Evolutionary conservation across 2,113 vertebrate genomes (phyloP), one percentile per base, ranked within the genome.

Genomic region (Elgaria multicarinata): DNA sequence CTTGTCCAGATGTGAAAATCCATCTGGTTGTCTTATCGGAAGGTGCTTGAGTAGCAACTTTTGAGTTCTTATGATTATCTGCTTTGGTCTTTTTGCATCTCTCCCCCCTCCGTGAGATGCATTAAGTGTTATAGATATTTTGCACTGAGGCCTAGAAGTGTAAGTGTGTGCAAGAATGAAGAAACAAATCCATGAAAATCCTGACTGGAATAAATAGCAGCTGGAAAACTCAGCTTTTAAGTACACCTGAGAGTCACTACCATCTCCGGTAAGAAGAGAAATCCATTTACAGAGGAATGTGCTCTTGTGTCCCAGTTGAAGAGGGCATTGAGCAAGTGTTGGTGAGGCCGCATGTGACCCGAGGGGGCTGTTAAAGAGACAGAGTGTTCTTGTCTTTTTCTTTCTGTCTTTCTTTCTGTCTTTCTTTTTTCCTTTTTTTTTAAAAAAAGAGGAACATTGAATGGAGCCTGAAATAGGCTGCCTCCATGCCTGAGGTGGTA

Each of bases 241-340:
- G 87, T 81, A 39, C 86, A 78, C 81, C 77, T 66, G 71, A 88
- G 77, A 77, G 81, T 83, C 8, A 24, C 22, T 64, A 31, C 28
- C 46, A 86, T 87, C 89, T 86, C 75, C 64, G 82, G 75, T 84
- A 67, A 88, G 44, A 93, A 86, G 3, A 31, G 39, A 79, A 53
- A 83, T 92, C 93, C 77, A 93, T 96, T 95, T 94, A 90, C 66
- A 86, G 83, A 89, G 89, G 93, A 93, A 95, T 95, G 91, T 91
- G 83, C 87, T 94, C 89, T 92, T 94, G 90, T 74, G 77, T 92
- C 91, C 92, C 86, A 36, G 22, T 24, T 0, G 20, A 92, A 92
- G 26, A 87, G 78, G 87, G 88, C 90, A 53, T 18, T 4, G 1
- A 13, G 76, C 1, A 2, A 93, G 92, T 9, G 85, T 28, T 87